These are phyloP conservation scores for Drosophila flavopinicola DNA, from an alignment of 2,888 invertebrate genomes.

Conservation along the genomic window DNA sequence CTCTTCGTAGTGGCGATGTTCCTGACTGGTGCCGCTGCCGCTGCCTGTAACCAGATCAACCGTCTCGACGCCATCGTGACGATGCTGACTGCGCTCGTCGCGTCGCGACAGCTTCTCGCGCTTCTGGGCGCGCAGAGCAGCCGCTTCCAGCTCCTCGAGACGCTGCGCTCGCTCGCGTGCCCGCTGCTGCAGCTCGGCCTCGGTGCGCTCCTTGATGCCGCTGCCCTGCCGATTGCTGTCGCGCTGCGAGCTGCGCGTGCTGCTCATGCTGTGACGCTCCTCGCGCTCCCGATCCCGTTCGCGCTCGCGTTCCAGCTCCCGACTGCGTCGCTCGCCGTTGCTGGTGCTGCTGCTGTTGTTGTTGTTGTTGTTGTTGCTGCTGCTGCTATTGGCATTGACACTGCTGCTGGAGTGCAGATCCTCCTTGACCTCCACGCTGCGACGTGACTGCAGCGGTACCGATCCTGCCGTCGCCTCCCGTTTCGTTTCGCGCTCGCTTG, in stretches of 20 bases:
- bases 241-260: conserved; percentile 73
- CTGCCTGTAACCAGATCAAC: conserved; percentile 57
- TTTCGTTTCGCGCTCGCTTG: conserved; percentile 59
- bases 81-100: conserved; percentile 78
- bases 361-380: conserved; percentile 15
- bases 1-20: conserved; percentile 75
- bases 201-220: conserved; percentile 69
- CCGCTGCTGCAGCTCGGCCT: conserved; percentile 72
- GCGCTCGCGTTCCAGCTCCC: conserved; percentile 52
- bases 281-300: conserved; percentile 75
- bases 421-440: conserved; percentile 66
- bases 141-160: conserved; percentile 57
- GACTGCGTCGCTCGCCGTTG: conserved; percentile 45
- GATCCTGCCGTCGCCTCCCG: conserved; percentile 27
- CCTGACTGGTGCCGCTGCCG: conserved; percentile 28
- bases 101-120: conserved; percentile 77
- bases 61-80: conserved; percentile 64
- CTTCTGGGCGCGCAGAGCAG: conserved; percentile 60
- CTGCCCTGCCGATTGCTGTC: conserved; percentile 80
- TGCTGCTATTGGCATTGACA: conserved; percentile 14
- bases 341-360: conserved; percentile 34
- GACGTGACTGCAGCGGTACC: conserved; percentile 31
- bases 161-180: conserved; percentile 72
- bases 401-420: conserved; percentile 48
- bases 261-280: conserved; percentile 77